A percentile compares a stretch with the other conserved stretches of the same genome.
phyloP scores from a whole-genome alignment of 2,797 vertebrate species.

The Myotis myotis region DNA sequence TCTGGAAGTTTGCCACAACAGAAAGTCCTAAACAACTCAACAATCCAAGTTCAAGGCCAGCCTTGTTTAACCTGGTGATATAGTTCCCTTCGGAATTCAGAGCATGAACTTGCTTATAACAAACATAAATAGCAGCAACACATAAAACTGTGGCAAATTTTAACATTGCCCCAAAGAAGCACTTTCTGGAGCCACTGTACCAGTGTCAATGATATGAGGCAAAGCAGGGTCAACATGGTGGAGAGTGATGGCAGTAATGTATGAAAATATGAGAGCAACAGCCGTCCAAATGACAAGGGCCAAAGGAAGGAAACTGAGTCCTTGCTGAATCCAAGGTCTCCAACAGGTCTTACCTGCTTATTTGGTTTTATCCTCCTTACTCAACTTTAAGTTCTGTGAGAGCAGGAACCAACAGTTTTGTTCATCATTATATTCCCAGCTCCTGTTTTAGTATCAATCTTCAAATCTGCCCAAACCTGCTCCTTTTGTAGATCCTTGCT shows the following conservation, averaged over 20 bases:
- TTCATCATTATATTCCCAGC: constrained; percentile 4
- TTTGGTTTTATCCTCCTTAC: constrained; percentile 35
- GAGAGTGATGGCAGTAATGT: constrained; percentile 90
- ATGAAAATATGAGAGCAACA: constrained; percentile 91
- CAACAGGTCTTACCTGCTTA: constrained; percentile 17
- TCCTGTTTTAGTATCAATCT: neutral
- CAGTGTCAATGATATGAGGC: constrained; percentile 91
- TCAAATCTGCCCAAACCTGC: neutral
- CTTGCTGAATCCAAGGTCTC: constrained; percentile 92
- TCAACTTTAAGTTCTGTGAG: constrained; percentile 32
- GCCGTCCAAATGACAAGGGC: constrained; percentile 91
- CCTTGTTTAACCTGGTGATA: constrained; percentile 84
- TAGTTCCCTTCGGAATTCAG: constrained; percentile 79
- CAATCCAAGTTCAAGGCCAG: constrained; percentile 87
- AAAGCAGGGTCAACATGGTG: constrained; percentile 91
- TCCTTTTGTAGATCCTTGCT: neutral
- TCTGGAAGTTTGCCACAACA: constrained; percentile 94
- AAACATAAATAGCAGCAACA: constrained; percentile 91
- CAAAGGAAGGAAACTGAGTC: constrained; percentile 89
- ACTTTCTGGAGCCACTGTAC: too few relatives aligned
- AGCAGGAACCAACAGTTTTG: neutral
- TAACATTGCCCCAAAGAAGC: neutral
- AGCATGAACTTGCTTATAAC: constrained; percentile 92
- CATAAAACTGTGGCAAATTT: constrained; percentile 55
- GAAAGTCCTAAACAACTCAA: constrained; percentile 93